These are phyloP conservation scores for Mycetomoellerius zeteki DNA, from an alignment of 1,140 invertebrate species.

Conservation along the genomic window DNA sequence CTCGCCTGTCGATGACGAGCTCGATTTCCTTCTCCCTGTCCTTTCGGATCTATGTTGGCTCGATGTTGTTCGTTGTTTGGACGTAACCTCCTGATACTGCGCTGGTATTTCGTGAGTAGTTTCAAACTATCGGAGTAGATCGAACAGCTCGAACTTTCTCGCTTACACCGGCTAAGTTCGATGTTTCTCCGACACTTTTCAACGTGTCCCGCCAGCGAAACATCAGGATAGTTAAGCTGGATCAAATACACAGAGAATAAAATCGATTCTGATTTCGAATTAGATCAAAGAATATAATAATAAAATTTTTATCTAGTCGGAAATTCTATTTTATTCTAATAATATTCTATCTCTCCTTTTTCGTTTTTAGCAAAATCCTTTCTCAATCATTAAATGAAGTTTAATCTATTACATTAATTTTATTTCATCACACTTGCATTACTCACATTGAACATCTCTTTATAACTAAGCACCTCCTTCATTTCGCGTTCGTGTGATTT, in stretches of 20 bases:
- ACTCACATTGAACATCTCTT: not conserved
- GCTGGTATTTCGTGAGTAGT: conserved; percentile 42
- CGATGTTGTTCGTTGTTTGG: conserved; percentile 33
- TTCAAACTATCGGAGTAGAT: conserved; percentile 59
- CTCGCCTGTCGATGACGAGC: conserved; percentile 45
- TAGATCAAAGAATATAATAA: not conserved
- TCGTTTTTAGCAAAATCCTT: not conserved
- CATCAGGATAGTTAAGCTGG: conserved; percentile 23
- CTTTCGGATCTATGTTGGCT: conserved; percentile 36
- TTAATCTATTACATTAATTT: not conserved
- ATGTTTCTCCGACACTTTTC: conserved; percentile 52
- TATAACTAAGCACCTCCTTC: not conserved
- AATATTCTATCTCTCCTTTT: not conserved
- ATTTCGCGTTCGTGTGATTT: not conserved
- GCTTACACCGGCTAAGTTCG: conserved; percentile 35
- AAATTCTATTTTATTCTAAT: not conserved
- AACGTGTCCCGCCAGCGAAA: conserved; percentile 27
- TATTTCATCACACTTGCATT: not conserved
- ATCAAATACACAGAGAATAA: not conserved
- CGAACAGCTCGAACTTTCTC: conserved; percentile 54
- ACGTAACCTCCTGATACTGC: conserved; percentile 49
- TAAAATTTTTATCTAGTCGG: not conserved
- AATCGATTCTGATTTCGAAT: not conserved
- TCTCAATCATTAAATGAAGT: not conserved
- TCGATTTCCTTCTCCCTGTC: conserved; percentile 47